Conservation (phyloP, 2,888 invertebrate species). For the Tortrix viridana region DNA sequence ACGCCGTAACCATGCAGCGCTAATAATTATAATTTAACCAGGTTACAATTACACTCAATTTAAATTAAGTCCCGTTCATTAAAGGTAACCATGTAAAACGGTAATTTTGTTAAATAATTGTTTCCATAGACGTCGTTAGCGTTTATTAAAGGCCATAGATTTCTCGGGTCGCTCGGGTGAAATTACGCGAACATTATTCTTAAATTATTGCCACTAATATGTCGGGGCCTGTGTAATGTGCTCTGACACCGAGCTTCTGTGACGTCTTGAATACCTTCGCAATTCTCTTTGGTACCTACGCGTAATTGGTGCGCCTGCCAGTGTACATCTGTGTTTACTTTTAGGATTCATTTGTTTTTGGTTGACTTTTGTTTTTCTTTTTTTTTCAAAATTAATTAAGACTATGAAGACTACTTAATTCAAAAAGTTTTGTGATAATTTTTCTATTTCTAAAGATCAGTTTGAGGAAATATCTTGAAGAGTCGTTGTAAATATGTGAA, state of each 20-base stretch:
- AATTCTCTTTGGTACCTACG: conserved; percentile 11
- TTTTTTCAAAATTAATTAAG: too few relatives aligned
- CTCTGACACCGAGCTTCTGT: conserved; percentile 57
- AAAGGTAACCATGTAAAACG: conserved; percentile 69
- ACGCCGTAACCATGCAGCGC: not conserved
- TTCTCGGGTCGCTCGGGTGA: conserved; percentile 67
- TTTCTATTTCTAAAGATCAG: too few relatives aligned
- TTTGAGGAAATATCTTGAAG: too few relatives aligned
- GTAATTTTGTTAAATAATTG: conserved; percentile 80
- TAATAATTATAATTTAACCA: conserved; percentile 10
- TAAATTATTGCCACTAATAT: conserved; percentile 81
- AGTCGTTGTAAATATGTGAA: too few relatives aligned
- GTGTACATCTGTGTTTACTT: not conserved
- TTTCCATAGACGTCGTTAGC: conserved; percentile 71
- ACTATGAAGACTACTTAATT: too few relatives aligned
- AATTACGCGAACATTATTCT: conserved; percentile 78
- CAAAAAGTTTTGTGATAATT: too few relatives aligned
- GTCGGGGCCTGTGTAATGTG: conserved; percentile 60
- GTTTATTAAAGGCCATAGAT: conserved; percentile 83
- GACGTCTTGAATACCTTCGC: conserved; percentile 41
- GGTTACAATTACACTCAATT: conserved; percentile 48
- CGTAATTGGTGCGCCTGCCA: conserved; percentile 19
- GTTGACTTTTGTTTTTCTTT: not conserved
- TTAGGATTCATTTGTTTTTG: not conserved
- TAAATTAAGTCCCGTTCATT: conserved; percentile 67